Evolutionary conservation across 2,888 invertebrate species (phyloP).

Genomic region (Lobophora halterata): DNA sequence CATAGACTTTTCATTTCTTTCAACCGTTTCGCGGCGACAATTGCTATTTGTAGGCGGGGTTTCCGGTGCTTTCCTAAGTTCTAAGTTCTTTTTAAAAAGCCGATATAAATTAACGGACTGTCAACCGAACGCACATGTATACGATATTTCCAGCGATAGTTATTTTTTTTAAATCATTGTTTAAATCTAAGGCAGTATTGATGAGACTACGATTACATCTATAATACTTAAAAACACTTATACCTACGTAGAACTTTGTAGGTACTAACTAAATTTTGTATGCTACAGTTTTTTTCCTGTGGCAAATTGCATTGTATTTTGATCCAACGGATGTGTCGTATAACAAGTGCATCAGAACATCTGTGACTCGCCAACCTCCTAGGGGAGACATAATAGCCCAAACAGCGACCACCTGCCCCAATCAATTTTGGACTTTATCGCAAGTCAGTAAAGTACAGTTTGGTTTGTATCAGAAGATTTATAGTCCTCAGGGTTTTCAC

Average conservation of each 20-base stretch:
- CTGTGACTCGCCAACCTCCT: constrained; percentile 38
- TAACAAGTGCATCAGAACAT: constrained; percentile 40
- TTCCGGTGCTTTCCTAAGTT: too few species aligned
- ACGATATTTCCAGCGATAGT: too few species aligned
- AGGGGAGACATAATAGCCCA: constrained; percentile 33
- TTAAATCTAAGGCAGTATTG: too few species aligned
- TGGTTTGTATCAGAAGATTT: constrained; percentile 6
- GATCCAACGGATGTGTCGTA: constrained; percentile 25
- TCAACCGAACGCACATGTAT: too few species aligned
- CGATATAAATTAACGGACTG: too few species aligned
- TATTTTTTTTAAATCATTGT: too few species aligned
- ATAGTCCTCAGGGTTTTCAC: constrained; percentile 15
- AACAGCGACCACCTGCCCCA: constrained; percentile 14
- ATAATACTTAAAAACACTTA: too few species aligned
- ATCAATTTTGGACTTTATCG: constrained; percentile 14
- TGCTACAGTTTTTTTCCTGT: neutral
- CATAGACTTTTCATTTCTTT: too few species aligned
- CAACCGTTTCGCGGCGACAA: too few species aligned
- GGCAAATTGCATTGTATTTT: constrained; percentile 22
- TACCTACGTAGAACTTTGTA: constrained; percentile 1
- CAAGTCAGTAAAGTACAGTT: neutral
- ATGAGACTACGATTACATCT: too few species aligned
- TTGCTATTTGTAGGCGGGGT: too few species aligned
- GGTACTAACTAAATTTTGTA: neutral
- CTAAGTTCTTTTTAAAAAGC: too few species aligned